Conservation (phyloP, 2,113 vertebrate species). For the Prochilodus magdalenae region DNA sequence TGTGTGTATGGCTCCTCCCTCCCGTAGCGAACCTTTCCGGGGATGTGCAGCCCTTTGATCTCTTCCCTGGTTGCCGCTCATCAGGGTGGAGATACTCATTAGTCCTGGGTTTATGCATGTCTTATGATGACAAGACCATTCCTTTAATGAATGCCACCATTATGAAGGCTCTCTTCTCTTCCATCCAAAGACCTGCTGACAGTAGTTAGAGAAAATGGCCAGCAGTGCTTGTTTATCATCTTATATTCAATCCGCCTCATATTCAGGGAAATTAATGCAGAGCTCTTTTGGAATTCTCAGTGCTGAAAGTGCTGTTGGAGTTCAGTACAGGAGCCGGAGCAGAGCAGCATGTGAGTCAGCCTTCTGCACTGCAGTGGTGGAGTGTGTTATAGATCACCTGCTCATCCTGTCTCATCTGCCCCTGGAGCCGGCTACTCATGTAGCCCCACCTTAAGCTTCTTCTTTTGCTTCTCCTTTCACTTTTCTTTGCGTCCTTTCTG, state of each 20-base stretch:
- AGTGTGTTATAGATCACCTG: constrained; percentile 31
- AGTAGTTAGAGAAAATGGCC: neutral
- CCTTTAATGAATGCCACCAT: constrained; percentile 28
- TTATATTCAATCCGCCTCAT: neutral
- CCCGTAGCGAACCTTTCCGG: constrained; percentile 35
- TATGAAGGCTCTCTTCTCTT: constrained; percentile 14
- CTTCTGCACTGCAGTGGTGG: constrained; percentile 38
- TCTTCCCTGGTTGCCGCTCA: constrained; percentile 42
- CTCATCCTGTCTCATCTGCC: neutral
- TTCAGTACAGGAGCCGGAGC: neutral
- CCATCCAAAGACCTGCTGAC: neutral
- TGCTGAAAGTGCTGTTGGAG: neutral
- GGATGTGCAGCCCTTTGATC: constrained; percentile 60
- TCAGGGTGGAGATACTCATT: constrained; percentile 48
- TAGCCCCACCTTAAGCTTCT: neutral
- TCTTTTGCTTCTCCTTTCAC: neutral
- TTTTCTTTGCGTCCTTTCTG: neutral
- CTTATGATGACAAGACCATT: constrained; percentile 30
- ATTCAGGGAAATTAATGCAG: neutral
- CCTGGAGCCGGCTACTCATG: neutral
- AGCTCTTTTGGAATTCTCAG: neutral
- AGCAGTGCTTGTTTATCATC: neutral
- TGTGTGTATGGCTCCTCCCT: neutral
- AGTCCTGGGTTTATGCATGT: constrained; percentile 48
- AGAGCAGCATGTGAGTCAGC: neutral